Evolutionary conservation across 64 coral and sea anemone species (phyloP).

Genomic region (Montipora cactus): DNA sequence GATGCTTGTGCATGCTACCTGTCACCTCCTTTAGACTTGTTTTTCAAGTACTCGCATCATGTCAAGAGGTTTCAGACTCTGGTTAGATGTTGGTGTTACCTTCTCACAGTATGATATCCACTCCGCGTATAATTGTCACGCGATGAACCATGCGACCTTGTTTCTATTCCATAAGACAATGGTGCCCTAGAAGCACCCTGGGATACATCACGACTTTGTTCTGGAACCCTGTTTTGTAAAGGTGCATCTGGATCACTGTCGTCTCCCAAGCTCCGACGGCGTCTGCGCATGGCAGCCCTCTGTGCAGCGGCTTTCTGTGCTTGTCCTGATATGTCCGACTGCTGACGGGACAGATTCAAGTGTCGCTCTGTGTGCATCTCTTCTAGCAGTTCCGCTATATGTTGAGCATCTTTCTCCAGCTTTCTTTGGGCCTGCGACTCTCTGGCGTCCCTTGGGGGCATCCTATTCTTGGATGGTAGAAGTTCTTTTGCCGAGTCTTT

Average conservation of each 20-base stretch:
- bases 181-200: neutral
- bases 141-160: neutral
- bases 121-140: neutral
- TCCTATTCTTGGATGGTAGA: constrained; percentile 68
- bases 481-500: constrained; percentile 51
- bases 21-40: neutral
- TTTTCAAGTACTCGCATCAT: neutral
- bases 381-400: constrained; percentile 88
- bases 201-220: neutral
- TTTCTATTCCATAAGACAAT: neutral
- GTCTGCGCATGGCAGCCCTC: constrained; percentile 66
- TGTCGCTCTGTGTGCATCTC: constrained; percentile 96
- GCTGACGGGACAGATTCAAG: constrained; percentile 91
- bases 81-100: neutral
- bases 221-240: neutral
- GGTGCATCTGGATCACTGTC: constrained; percentile 45
- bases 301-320: constrained; percentile 94
- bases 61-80: neutral
- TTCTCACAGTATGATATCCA: constrained; percentile 2
- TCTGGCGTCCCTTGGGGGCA: constrained; percentile 27
- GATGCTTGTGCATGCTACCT: neutral
- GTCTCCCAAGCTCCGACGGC: constrained; percentile 85
- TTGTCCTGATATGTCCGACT: constrained; percentile 94
- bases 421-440: constrained; percentile 67
- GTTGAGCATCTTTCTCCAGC: constrained; percentile 90